Conservation (phyloP, 1,140 invertebrate genomes). For the Leptoteleia sp. region DNA sequence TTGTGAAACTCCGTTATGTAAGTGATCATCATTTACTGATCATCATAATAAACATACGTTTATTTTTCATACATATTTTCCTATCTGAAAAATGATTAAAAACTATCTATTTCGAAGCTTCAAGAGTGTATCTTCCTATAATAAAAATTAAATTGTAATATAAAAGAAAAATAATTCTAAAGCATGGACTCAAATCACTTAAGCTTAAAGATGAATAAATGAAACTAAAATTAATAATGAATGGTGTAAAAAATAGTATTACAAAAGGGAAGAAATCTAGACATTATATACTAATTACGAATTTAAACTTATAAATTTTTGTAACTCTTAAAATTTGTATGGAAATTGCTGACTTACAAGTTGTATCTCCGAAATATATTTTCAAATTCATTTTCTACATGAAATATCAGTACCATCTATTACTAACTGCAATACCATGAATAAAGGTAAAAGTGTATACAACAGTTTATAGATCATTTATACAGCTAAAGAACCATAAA, state of each 20-base stretch:
- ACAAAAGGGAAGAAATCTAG: no score
- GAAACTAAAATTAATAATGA: no score
- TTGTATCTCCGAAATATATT: neutral
- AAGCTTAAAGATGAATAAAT: no score
- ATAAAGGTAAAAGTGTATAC: conserved; percentile 1
- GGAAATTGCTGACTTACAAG: neutral
- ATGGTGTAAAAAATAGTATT: no score
- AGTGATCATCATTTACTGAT: no score
- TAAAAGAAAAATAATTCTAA: conserved; percentile 1
- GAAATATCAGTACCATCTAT: conserved; percentile 1
- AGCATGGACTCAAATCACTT: neutral
- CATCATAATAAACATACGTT: no score
- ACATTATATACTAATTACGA: neutral
- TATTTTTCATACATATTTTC: no score
- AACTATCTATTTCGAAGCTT: no score
- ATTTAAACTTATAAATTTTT: neutral
- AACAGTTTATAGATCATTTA: conserved; percentile 1
- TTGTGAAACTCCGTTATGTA: no score
- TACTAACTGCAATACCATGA: conserved; percentile 1
- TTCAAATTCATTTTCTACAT: conserved; percentile 11
- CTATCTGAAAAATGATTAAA: no score
- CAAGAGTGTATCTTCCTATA: no score
- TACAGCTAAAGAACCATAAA: neutral
- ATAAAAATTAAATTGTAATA: neutral
- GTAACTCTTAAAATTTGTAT: neutral